Evolutionary conservation across 2,888 invertebrate species (phyloP), one percentile per base, ranked within the genome.

Genomic region (Sinopyrophorus schimmeli): DNA sequence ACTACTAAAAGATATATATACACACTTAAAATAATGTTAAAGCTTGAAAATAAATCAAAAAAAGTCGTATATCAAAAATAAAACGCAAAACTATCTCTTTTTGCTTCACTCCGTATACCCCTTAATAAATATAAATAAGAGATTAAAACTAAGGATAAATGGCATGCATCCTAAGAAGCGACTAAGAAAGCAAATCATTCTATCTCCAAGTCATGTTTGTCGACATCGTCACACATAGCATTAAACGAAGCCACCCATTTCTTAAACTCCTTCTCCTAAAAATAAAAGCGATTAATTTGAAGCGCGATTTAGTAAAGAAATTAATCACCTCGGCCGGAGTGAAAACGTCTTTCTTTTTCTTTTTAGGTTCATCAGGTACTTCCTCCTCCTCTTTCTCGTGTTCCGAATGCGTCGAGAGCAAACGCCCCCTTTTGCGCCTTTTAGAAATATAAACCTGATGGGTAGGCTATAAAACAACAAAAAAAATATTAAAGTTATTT

Each of bases 171-270:
- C n/a, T n/a, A n/a, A n/a, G n/a, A n/a, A n/a, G n/a, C n/a, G n/a
- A n/a, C n/a, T n/a, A n/a, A n/a, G n/a, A n/a, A n/a, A n/a, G n/a
- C n/a, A n/a, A 12, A 5, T 40, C 11, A 20, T n/a, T 77, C 78
- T 23, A 77, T 68, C 46, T 75, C 64, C 32, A 80, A 60, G 6
- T 70, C 62, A 53, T 77, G 77, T 1, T 77, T 73, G 3, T 80
- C 79, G 18, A 80, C 67, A 57, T 80, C 80, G 49, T 79, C 76
- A 54, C 80, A 80, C 78, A 80, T 79, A 0, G 78, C 76, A 61
- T 81, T 81, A 62, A 80, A 80, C 20, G 73, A 71, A 0, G 74
- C 75, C 1, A 78, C 79, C 80, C 81, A 80, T 16, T 73, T 74
- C 5, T 79, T 76, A 3, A 71, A 75, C 60, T 77, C 79, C 53